Evolutionary conservation across 2,797 vertebrate genomes (phyloP), one percentile per base, ranked within the genome.

Genomic region (Naso thynnoides): DNA sequence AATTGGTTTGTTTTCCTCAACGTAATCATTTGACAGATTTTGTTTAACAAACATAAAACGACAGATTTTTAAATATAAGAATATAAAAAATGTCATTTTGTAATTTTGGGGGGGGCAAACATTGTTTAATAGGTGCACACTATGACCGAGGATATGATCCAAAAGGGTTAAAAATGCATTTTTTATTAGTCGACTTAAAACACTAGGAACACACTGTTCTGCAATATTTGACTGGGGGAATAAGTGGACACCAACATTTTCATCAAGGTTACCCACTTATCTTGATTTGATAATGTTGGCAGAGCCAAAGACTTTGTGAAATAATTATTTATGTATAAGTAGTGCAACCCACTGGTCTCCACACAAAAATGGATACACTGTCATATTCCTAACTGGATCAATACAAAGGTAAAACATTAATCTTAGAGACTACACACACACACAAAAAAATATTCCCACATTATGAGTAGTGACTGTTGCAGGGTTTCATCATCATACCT

Each of bases 401-500:
- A 78, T 70, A 8, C 42, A 21, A 78, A 15, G 21, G n/a, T 54
- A 52, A 73, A 36, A 36, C 13, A 11, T 13, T 9, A 66, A 45
- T 53, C 49, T 52, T 18, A 4, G 18, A 52, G 5, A 27, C 27
- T 48, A 14, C n/a, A n/a, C n/a, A n/a, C n/a, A n/a, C n/a, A n/a
- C n/a, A n/a, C n/a, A n/a, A n/a, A 50, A 6, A 50, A 21, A 42
- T 38, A 53, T 14, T 6, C 13, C 31, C 15, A 58, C 6, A 55
- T 42, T 29, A 15, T 3, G 31, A 38, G 67, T 6, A 39, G 19
- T 21, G 31, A 50, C 16, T 19, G 21, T 3, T 5, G 38, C 10
- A 54, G 16, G 47, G 52, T 7, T 5, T 58, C 36, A 38, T 56
- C 26, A 27, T 56, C 87, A 85, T 84, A 97, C 98, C 98, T 95